Evolutionary conservation across 2,888 invertebrate genomes (phyloP).

Genomic region (Anaspis maculata): DNA sequence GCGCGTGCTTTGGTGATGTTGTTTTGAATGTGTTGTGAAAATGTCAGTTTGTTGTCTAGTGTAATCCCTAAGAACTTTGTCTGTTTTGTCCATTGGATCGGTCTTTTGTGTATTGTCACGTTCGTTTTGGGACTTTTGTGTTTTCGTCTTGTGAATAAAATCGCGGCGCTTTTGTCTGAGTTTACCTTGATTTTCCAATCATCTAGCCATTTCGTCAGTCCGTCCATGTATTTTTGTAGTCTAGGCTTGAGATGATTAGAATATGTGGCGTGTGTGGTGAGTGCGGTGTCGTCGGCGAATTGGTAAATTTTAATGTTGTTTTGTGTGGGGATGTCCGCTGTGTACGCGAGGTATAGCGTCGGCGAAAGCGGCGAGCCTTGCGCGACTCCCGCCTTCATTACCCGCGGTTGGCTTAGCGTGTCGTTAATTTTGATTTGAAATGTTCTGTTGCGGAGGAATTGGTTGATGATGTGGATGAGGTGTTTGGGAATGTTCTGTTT

Average conservation of each 20-base stretch:
- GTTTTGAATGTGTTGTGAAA: conserved; percentile 1
- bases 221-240: conserved; percentile 1
- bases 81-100: not conserved
- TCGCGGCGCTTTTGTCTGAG: conserved; percentile 1
- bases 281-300: conserved; percentile 11
- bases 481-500: conserved; percentile 15
- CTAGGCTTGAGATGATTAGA: not conserved
- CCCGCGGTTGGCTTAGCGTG: conserved; percentile 6
- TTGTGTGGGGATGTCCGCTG: conserved; percentile 6
- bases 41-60: conserved; percentile 2
- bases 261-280: not conserved
- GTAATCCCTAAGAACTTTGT: conserved; percentile 5
- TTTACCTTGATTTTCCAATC: conserved; percentile 10
- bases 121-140: not conserved
- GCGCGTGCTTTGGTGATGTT: not conserved
- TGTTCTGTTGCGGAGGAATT: conserved; percentile 19
- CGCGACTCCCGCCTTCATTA: conserved; percentile 25
- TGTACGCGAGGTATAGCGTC: conserved; percentile 17
- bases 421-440: conserved; percentile 20
- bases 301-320: conserved; percentile 3
- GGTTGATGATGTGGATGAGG: conserved; percentile 17
- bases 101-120: conserved; percentile 1
- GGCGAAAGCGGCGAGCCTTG: conserved; percentile 23
- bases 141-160: conserved; percentile 1
- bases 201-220: conserved; percentile 1